Percentiles rank a stretch among this genome's conserved stretches.
phyloP scores from a whole-genome alignment of 2,797 vertebrate genomes.

The Macrochelys suwanniensis region DNA sequence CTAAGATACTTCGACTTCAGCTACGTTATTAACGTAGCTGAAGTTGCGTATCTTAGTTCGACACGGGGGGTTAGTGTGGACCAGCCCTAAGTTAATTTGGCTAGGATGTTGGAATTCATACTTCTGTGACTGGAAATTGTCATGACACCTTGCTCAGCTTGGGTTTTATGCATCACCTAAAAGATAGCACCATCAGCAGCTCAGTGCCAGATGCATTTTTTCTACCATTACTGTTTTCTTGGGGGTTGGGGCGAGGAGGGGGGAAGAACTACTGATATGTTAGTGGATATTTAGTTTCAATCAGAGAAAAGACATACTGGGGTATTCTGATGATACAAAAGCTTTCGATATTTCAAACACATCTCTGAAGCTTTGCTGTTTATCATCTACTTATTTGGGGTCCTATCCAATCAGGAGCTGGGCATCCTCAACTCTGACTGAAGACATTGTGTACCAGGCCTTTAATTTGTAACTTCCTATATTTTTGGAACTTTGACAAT shows the following conservation, averaged over 20 bases:
- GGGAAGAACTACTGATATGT: not conserved
- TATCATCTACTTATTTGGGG: not conserved
- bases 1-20: too few species aligned
- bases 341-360: not conserved
- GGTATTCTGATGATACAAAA: not conserved
- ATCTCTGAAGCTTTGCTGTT: not conserved
- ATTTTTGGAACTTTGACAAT: not conserved
- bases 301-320: fast-evolving
- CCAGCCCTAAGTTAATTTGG: not conserved
- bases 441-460: not conserved
- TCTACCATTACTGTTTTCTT: not conserved
- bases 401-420: not conserved
- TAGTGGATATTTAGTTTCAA: not conserved
- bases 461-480: not conserved
- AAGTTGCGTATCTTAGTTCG: too few species aligned
- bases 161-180: not conserved
- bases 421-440: not conserved
- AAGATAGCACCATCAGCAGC: not conserved
- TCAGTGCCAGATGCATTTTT: not conserved
- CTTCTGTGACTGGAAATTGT: not conserved
- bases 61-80: too few species aligned
- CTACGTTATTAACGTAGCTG: too few species aligned
- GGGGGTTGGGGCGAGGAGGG: not conserved
- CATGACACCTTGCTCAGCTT: not conserved
- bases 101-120: not conserved